Evolutionary conservation across 2,797 vertebrate genomes (phyloP).

Genomic region (Enteromius radiatus): DNA sequence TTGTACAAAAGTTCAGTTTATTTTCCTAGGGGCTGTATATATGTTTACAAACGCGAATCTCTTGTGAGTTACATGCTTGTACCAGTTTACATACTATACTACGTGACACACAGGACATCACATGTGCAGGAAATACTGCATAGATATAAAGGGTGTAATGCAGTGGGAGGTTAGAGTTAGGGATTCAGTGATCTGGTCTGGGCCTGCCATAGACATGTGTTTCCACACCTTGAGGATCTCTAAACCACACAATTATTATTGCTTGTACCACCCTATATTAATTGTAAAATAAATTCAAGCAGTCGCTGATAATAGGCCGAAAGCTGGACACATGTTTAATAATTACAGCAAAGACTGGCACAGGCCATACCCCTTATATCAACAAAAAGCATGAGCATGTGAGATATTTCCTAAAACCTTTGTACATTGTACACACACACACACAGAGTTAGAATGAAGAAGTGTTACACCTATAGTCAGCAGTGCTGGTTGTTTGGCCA

Average conservation of each 20-base stretch:
- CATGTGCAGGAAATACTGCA: slow-evolving; percentile 22
- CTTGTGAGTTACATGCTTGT: background rate
- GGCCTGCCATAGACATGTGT: background rate
- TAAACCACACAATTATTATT: background rate
- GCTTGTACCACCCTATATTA: background rate
- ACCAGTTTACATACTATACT: background rate
- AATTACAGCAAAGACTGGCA: background rate
- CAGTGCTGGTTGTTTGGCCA: background rate
- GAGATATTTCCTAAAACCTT: background rate
- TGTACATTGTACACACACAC: background rate
- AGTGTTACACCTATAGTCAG: too few relatives aligned
- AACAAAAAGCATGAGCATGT: background rate
- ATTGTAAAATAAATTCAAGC: background rate
- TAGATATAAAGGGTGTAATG: slow-evolving; percentile 5
- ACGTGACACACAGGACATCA: background rate
- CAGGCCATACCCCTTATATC: background rate
- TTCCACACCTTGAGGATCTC: slow-evolving; percentile 7
- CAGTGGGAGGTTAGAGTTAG: slow-evolving; percentile 5
- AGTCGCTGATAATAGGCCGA: background rate
- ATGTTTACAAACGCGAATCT: slow-evolving; percentile 33
- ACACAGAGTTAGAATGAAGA: background rate
- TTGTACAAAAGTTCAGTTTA: background rate
- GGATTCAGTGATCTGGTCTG: slow-evolving; percentile 1
- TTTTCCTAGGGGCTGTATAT: background rate
- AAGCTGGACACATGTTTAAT: background rate